Base-by-base conservation (phyloP, 2,113 vertebrate species). In the Serilophus lunatus region DNA sequence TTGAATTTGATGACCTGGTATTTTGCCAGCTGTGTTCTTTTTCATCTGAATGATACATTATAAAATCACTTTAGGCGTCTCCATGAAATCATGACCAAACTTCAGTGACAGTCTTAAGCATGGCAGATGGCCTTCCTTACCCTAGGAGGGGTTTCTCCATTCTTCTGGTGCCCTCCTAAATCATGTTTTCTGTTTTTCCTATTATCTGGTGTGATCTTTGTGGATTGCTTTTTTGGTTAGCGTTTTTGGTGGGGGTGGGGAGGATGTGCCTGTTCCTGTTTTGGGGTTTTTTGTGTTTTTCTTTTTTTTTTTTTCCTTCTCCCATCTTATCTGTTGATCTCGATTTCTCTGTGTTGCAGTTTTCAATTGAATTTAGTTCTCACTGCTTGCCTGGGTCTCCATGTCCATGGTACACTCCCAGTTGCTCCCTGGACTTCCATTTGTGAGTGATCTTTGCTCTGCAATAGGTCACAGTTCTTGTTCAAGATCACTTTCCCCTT, bases 371-470 rank as follows among this genome's bases (percentile, higher is more conserved):
- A 0, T 76, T 87, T 60, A 57, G 7, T 66, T 94, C 29, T 93
- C 42, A 13, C 23, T 49, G 17, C 53, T 54, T 84, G 38, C 14
- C 23, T 56, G 5, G 13, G 6, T 81, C 23, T 50, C 42, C 4
- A 8, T 42, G 20, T 10, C 53, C 7, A 3, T 0, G 0, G 3
- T 28, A 38, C 25, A 13, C 2, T 44, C 40, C 38, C 44, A 69
- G 47, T 10, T 65, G 14, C 33, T 18, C 10, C 9, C 16, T 40
- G 50, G 56, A 51, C 42, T 66, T 53, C 31, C 23, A 15, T 2
- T 2, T 35, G 10, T 7, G 23, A 44, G 8, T 38, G 31, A 29
- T 17, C 18, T 77, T 86, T 81, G 29, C 28, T 75, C 35, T 80
- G 33, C 8, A 6, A 7, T 7, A 51, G 2, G 13, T 50, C 26